Evolutionary conservation across 2,888 invertebrate species (phyloP), one percentile per base, ranked within the genome.

Genomic region (Syrista parreyssii): DNA sequence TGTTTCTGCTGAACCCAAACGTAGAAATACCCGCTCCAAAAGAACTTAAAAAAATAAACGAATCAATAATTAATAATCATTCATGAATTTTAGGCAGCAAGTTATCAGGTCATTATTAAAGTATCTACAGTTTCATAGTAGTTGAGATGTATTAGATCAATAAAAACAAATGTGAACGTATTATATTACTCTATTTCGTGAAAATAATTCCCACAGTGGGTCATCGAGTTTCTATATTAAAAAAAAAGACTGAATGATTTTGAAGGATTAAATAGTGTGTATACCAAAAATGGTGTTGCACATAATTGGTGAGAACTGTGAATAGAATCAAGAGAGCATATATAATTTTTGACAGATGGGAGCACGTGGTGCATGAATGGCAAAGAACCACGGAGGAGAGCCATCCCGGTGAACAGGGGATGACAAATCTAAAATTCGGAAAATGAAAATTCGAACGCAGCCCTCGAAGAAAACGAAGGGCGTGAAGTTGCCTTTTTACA

Each of bases 11-110:
- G 96, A 96, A 31, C 98, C 98, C 84, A 98, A 94, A 75, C 98
- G 94, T 78, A 98, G 92, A 88, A 98, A 96, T 23, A 98, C 98
- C 83, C 98, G 93, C 91, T 98, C 98, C 89, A 98, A 92, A 75
- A 98, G 93, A 91, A 96, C 97, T 97, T 87, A 84, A 82, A 76
- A 81, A 79, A 79, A 79, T 74, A 75, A 75, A 76, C 2, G 31
- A 71, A 55, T 9, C 23, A 55, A 55, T 23, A 68, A 74, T 74
- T 74, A 69, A 68, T 34, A 73, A 75, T 76, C 12, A 68, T 55
- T 75, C 33, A 76, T 23, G 23, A 55, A 1, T 55, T 9, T 55
- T 55, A 23, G 23, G 23, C 23, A 55, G 9, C 23, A 55, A 23
- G 55, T 23, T 55, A 55, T 55, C 55, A 55, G 55, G 23, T 55